Evolutionary conservation across 2,113 vertebrate species (phyloP), one percentile per base, ranked within the genome.

Genomic region (Hydrolagus affinis): DNA sequence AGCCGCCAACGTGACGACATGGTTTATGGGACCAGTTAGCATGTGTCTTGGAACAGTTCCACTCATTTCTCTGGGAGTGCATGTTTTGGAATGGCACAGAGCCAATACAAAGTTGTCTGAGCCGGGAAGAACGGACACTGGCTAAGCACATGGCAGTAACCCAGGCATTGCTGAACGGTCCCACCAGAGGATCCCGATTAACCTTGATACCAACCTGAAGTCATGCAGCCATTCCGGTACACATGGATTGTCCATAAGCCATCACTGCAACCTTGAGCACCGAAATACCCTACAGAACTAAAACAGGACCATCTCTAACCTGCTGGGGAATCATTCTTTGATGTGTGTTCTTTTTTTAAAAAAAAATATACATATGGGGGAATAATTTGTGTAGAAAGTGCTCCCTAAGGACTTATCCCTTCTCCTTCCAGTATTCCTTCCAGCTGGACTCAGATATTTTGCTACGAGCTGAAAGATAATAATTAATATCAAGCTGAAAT

Each of bases 161-260:
- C 25, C 66, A 83, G 66, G 64, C 57, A 80, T 11, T 80, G 62
- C n/a, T 62, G 28, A 62, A 62, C 17, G 30, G 64, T n/a, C 12
- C 60, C 78, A 28, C 78, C n/a, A 66, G 25, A 83, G 28, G 78
- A 25, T 83, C 78, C 78, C 66, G 78, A 15, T 83, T 8, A 32
- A 83, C 28, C 14, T 11, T 11, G 0, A 64, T 23, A 8, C 59
- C 15, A 80, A 21, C 77, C 59, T 66, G 25, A 68, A 83, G 60
- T 28, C 66, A 19, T 83, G 60, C 60, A 83, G 21, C 62, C 62
- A 32, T 62, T 68, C 78, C 78, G 66, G 28, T 28, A 32, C 78
- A 66, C 78, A 14, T 80, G 60, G 77, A 80, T 80, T 62, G 23
- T 6, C 44, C 44, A 44, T 44, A 44, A 44, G 44, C 44, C 44